Evolutionary conservation across 2,888 invertebrate species (phyloP).

Genomic region (Pollenia amentaria): DNA sequence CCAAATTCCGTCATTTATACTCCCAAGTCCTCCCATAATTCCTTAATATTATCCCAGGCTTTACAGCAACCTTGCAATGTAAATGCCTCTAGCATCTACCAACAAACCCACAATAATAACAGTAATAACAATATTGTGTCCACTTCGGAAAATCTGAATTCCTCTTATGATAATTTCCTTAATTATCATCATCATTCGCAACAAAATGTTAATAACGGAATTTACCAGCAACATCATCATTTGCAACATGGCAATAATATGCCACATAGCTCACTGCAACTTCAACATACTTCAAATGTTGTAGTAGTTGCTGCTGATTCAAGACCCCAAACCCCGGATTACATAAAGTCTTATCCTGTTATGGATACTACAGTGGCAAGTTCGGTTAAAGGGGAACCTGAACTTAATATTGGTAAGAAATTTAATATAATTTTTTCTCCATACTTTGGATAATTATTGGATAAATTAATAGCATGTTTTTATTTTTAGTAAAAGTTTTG

Average conservation of each 20-base stretch:
- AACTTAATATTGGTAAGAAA: conserved; percentile 84
- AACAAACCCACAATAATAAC: conserved; percentile 48
- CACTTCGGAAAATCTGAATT: conserved; percentile 69
- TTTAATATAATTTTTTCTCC: no score
- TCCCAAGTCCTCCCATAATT: conserved; percentile 49
- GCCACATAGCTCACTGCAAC: conserved; percentile 34
- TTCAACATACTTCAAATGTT: conserved; percentile 71
- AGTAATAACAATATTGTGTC: conserved; percentile 65
- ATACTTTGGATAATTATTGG: no score
- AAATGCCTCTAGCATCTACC: conserved; percentile 52
- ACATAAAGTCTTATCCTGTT: conserved; percentile 84
- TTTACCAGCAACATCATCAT: conserved; percentile 37
- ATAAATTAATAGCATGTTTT: background rate
- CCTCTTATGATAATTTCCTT: conserved; percentile 59
- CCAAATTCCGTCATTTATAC: conserved; percentile 49
- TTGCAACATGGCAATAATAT: conserved; percentile 17
- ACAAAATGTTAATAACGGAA: conserved; percentile 9
- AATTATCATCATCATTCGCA: conserved; percentile 62
- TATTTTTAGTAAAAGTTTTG: background rate
- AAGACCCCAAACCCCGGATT: conserved; percentile 84
- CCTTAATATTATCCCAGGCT: conserved; percentile 64
- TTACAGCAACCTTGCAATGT: conserved; percentile 53
- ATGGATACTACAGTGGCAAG: conserved; percentile 85
- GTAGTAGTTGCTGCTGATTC: conserved; percentile 81
- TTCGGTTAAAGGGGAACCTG: conserved; percentile 84